Conservation (phyloP, 2,888 invertebrate genomes). For the Plebejus argus region DNA sequence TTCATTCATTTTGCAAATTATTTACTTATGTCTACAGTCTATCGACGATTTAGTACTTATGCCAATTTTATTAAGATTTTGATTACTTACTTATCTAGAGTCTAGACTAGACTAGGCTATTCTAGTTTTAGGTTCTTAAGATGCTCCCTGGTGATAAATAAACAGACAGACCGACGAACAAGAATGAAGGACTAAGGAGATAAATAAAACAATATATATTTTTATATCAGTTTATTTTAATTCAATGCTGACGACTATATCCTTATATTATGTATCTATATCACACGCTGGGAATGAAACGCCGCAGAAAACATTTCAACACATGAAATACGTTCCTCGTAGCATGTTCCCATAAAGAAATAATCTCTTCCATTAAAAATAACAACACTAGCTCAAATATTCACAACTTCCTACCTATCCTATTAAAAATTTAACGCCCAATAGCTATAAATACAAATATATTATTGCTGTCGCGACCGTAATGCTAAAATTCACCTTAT, state of each 20-base stretch:
- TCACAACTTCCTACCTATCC: conserved; percentile 76
- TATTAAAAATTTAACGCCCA: conserved; percentile 79
- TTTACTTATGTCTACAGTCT: too few species aligned
- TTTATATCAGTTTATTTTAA: conserved; percentile 70
- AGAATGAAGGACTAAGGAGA: conserved; percentile 7
- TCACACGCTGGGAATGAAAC: conserved; percentile 73
- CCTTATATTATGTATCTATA: conserved; percentile 75
- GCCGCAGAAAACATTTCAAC: conserved; percentile 35
- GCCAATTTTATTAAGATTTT: too few species aligned
- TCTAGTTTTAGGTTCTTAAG: too few species aligned
- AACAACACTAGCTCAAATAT: conserved; percentile 74
- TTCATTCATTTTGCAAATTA: too few species aligned
- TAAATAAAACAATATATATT: conserved; percentile 47
- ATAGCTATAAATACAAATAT: conserved; percentile 80
- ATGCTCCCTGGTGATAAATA: too few species aligned
- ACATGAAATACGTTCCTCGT: conserved; percentile 40
- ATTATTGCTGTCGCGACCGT: conserved; percentile 79
- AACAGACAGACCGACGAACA: neutral
- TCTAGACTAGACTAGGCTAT: too few species aligned
- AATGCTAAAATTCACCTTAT: conserved; percentile 58
- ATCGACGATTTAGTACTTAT: too few species aligned
- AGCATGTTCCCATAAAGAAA: conserved; percentile 55
- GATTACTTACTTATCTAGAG: too few species aligned
- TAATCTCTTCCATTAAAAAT: conserved; percentile 68
- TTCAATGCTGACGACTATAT: conserved; percentile 76